Evolutionary conservation across 2,113 vertebrate genomes (phyloP).

Genomic region (Brienomyrus brachyistius): DNA sequence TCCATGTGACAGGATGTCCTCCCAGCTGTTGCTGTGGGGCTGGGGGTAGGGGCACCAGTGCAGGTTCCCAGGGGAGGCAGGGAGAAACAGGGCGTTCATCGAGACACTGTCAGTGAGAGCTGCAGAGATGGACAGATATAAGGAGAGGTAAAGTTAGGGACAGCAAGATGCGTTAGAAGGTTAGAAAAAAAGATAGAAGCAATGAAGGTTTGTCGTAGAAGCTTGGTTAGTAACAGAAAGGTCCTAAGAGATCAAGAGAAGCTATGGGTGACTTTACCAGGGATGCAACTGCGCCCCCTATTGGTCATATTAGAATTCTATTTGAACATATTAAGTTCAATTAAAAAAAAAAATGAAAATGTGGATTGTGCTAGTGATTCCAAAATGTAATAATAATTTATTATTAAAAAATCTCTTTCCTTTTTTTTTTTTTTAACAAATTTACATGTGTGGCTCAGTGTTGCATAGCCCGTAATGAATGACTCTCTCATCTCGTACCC

Average conservation of each 20-base stretch:
- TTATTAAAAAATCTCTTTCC: neutral
- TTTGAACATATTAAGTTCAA: neutral
- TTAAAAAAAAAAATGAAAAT: neutral
- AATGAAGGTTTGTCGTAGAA: neutral
- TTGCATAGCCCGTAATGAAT: neutral
- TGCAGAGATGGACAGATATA: constrained; percentile 21
- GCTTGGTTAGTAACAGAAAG: neutral
- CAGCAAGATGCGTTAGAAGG: neutral
- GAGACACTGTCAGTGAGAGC: constrained; percentile 49
- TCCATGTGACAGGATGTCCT: constrained; percentile 55
- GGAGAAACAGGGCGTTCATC: constrained; percentile 53
- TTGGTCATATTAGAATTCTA: neutral
- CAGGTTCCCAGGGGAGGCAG: constrained; percentile 29
- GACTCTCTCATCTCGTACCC: neutral
- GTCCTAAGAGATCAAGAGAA: neutral
- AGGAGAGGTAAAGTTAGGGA: neutral
- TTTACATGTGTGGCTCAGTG: neutral
- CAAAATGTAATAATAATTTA: neutral
- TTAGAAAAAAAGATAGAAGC: neutral
- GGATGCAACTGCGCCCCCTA: neutral
- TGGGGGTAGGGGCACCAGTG: constrained; percentile 23
- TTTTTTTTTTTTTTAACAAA: neutral
- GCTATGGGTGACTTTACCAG: neutral
- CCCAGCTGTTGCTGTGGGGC: constrained; percentile 56
- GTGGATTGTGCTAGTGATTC: neutral